Percentiles rank a stretch among this genome's conserved stretches.
Evolutionary conservation across 2,797 vertebrate species (phyloP).

Genomic region (Tenualosa ilisha): DNA sequence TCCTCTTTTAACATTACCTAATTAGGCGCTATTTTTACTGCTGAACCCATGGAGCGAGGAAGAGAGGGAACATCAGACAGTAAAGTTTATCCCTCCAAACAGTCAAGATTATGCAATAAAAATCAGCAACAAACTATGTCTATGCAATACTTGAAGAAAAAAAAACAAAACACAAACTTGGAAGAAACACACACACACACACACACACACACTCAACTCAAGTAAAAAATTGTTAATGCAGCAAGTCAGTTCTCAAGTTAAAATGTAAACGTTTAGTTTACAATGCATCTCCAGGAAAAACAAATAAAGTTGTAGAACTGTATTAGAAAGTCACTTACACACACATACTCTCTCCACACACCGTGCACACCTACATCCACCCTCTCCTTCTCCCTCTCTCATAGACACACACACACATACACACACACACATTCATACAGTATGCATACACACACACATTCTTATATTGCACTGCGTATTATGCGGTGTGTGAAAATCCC

Average conservation of each 20-base stretch:
- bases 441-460: constrained; percentile 46
- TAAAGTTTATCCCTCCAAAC: constrained; percentile 37
- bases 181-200: background rate
- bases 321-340: background rate
- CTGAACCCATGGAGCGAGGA: constrained; percentile 46
- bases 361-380: background rate
- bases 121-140: constrained; percentile 52
- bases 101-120: constrained; percentile 57
- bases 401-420: background rate
- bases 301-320: background rate
- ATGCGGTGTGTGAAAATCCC: background rate
- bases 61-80: constrained; percentile 59
- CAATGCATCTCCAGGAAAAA: background rate
- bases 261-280: background rate
- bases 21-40: constrained; percentile 69
- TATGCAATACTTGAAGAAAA: background rate
- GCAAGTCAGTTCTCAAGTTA: background rate
- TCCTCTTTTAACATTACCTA: constrained; percentile 63
- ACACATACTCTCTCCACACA: background rate
- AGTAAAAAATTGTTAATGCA: background rate
- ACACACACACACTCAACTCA: too few species aligned
- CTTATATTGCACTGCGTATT: background rate
- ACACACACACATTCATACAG: constrained; percentile 12
- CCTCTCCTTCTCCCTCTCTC: background rate
- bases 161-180: constrained; percentile 8